Conservation (phyloP, 2,797 vertebrate genomes). For the Okamejei kenojei region DNA sequence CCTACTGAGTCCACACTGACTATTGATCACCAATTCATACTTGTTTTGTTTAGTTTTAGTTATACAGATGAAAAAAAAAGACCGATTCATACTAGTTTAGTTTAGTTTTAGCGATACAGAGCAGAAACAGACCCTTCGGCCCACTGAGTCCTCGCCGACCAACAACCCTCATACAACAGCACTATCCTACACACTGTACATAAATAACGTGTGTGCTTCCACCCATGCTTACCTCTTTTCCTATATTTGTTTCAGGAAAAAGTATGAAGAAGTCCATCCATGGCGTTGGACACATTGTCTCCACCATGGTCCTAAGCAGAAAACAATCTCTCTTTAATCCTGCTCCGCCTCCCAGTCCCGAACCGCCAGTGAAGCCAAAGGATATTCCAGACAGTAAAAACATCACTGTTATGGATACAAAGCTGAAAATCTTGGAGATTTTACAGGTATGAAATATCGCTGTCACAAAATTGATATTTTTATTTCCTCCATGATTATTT, state of each 20-base stretch:
- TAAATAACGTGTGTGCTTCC: background rate
- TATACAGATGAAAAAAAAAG: no score
- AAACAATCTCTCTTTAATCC: conserved; percentile 80
- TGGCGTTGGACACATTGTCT: conserved; percentile 94
- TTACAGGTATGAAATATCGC: conserved; percentile 67
- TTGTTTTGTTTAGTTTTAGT: no score
- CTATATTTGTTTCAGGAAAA: conserved; percentile 62
- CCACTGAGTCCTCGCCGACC: no score
- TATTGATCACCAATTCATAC: no score
- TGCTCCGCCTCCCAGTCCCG: conserved; percentile 53
- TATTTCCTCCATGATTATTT: background rate
- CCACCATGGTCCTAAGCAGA: conserved; percentile 91
- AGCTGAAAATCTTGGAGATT: conserved; percentile 93
- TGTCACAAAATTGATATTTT: no score
- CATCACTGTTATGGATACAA: conserved; percentile 96
- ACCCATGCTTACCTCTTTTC: background rate
- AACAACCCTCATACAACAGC: no score
- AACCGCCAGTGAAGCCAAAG: conserved; percentile 68
- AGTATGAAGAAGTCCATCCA: conserved; percentile 89
- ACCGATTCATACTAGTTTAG: no score
- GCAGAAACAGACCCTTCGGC: no score
- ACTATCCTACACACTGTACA: no score
- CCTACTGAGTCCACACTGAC: no score
- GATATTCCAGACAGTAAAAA: conserved; percentile 79
- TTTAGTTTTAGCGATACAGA: no score